Percentiles rank a stretch among this genome's conserved stretches.
Conservation (phyloP, 2,888 invertebrate species). For the Eilema caniola region DNA sequence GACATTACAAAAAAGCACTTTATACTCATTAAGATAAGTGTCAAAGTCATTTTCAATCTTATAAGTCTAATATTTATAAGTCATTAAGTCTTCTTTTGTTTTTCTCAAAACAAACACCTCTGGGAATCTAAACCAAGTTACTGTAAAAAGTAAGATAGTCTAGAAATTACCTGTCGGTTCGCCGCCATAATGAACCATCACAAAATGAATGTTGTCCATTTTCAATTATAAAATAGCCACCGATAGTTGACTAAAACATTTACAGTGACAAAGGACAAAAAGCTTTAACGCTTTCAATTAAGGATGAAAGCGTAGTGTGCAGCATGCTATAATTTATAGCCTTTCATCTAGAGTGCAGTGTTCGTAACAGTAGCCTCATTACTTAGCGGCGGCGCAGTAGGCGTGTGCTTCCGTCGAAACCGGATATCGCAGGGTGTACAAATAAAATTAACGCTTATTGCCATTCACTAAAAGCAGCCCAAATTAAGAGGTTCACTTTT, state of each 20-base stretch:
- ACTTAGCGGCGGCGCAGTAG: conserved; percentile 78
- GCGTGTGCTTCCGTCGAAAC: conserved; percentile 82
- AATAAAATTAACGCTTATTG: conserved; percentile 84
- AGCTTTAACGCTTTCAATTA: conserved; percentile 41
- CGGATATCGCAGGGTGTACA: conserved; percentile 78
- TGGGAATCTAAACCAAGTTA: no score
- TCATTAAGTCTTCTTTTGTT: no score
- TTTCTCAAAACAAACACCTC: no score
- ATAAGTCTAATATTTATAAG: no score
- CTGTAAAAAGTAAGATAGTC: neutral
- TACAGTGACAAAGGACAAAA: conserved; percentile 20
- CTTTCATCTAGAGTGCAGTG: conserved; percentile 63
- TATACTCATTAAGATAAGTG: no score
- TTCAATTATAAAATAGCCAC: conserved; percentile 50
- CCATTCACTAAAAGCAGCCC: conserved; percentile 64
- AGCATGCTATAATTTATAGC: conserved; percentile 55
- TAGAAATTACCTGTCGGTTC: conserved; percentile 33
- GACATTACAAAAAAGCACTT: no score
- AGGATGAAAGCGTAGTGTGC: conserved; percentile 52
- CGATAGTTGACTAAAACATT: conserved; percentile 29
- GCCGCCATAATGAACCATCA: conserved; percentile 29
- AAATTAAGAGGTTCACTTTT: conserved; percentile 61
- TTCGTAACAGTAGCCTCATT: conserved; percentile 81
- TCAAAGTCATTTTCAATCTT: no score
- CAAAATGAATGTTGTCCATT: conserved; percentile 49